Base-by-base conservation (phyloP, 2,113 vertebrate genomes). In the Gopherus flavomarginatus region DNA sequence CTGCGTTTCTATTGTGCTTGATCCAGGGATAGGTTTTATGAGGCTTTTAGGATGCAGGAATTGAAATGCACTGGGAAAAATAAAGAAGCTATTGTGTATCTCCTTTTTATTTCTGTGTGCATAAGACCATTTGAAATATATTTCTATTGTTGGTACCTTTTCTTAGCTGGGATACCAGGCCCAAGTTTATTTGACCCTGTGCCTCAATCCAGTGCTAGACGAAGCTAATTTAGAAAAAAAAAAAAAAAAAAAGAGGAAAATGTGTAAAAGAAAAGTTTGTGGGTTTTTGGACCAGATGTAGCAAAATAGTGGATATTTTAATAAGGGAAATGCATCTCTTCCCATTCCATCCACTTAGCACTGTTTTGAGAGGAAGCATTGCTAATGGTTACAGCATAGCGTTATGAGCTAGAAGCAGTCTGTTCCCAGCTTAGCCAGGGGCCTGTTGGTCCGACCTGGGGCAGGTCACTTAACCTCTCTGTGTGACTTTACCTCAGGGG, bases 1-100 rank as follows among this genome's bases (percentile, higher is more conserved):
- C 77, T 95, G 62, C 78, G 86, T 17, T 88, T 96, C 57, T 92
- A 42, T 52, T 59, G n/a, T 85, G 80, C 80, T 96, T 90, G 50
- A 95, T 86, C 49, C 62, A 62, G 83, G 83, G 24, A 14, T 11
- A 13, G 53, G 86, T 90, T 93, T 83, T 84, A 65, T 85, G 78
- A 92, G 52, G 42, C n/a, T 80, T 89, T 80, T 78, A 82, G 47
- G 52, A 72, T n/a, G 69, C 85, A 92, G 93, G 12, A 54, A 85
- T 29, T 50, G 8, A 87, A 22, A 27, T 89, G 3, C 91, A 96
- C 90, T 84, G 26, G 26, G 59, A 90, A 83, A 84, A 83, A 86
- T 44, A 78, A 3, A 47, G 42, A 84, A 84, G 1, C 8, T 72
- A 85, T 38, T 0, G 0, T 47, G 6, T 42, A 31, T 56, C 29